phyloP scores from a whole-genome alignment of 2,888 invertebrate genomes.

The Erebia palarica region DNA sequence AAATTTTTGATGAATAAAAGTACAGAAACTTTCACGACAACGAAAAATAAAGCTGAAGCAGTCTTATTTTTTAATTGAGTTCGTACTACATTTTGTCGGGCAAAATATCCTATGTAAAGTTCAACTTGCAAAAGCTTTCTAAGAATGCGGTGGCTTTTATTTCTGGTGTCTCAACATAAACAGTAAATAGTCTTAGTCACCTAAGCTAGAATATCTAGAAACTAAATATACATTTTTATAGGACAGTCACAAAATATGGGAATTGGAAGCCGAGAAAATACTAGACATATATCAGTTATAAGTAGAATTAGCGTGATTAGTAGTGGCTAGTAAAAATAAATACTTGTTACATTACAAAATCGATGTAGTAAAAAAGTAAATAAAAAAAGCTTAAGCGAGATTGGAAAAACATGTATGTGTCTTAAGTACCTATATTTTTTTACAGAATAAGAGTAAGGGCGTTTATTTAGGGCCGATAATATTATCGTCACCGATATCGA shows the following conservation, averaged over 20 bases:
- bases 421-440: background rate
- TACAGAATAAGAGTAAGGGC: too few relatives aligned
- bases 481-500: too few relatives aligned
- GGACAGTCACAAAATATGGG: background rate
- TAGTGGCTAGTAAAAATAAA: background rate
- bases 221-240: background rate
- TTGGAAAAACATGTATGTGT: background rate
- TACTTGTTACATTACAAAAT: background rate
- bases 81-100: too few relatives aligned
- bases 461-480: too few relatives aligned
- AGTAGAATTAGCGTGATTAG: slow-evolving; percentile 2
- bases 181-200: background rate
- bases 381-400: slow-evolving; percentile 14
- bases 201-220: slow-evolving; percentile 2
- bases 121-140: background rate
- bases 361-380: background rate
- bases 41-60: too few relatives aligned
- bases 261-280: slow-evolving; percentile 16
- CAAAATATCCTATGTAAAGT: too few relatives aligned
- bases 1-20: background rate
- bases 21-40: background rate
- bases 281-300: background rate
- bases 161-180: background rate
- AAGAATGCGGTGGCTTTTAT: slow-evolving; percentile 9
- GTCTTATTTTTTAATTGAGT: too few relatives aligned